Evolutionary conservation across 2,888 invertebrate genomes (phyloP).

Genomic region (Hypsopygia costalis): DNA sequence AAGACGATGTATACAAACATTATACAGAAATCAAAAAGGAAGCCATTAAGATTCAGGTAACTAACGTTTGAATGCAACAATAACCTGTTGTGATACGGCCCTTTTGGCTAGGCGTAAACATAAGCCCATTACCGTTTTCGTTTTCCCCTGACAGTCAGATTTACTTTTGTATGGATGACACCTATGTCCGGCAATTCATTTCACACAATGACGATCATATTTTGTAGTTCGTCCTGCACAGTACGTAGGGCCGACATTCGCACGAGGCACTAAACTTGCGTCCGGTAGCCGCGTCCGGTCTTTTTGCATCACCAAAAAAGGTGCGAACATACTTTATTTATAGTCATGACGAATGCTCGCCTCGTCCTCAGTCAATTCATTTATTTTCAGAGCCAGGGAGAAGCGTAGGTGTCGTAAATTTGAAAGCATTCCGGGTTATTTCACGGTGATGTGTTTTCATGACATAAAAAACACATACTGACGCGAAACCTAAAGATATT

Average conservation of each 20-base stretch:
- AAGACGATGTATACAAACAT: background rate
- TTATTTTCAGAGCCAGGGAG: slow-evolving; percentile 63
- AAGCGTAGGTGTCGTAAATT: slow-evolving; percentile 47
- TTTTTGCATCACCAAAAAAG: slow-evolving; percentile 76
- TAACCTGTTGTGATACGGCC: slow-evolving; percentile 37
- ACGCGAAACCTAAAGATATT: background rate
- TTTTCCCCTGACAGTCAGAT: slow-evolving; percentile 47
- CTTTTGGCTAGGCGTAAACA: slow-evolving; percentile 34
- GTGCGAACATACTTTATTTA: slow-evolving; percentile 74
- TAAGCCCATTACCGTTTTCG: slow-evolving; percentile 34
- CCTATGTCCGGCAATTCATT: slow-evolving; percentile 61
- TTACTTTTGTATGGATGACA: slow-evolving; percentile 58
- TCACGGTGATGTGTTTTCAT: slow-evolving; percentile 20
- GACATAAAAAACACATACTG: background rate
- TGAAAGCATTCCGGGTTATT: slow-evolving; percentile 37
- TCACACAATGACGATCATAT: slow-evolving; percentile 30
- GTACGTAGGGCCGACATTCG: slow-evolving; percentile 50
- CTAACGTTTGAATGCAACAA: slow-evolving; percentile 32
- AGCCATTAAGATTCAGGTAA: slow-evolving; percentile 30
- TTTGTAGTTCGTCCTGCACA: slow-evolving; percentile 27
- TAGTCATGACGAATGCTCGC: slow-evolving; percentile 66
- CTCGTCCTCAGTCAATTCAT: slow-evolving; percentile 51
- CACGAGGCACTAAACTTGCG: slow-evolving; percentile 56
- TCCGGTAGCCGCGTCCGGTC: slow-evolving; percentile 76
- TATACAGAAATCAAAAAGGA: slow-evolving; percentile 37